phyloP scores from a whole-genome alignment of 1,140 invertebrate species.

The Zaprionus taronus region DNA sequence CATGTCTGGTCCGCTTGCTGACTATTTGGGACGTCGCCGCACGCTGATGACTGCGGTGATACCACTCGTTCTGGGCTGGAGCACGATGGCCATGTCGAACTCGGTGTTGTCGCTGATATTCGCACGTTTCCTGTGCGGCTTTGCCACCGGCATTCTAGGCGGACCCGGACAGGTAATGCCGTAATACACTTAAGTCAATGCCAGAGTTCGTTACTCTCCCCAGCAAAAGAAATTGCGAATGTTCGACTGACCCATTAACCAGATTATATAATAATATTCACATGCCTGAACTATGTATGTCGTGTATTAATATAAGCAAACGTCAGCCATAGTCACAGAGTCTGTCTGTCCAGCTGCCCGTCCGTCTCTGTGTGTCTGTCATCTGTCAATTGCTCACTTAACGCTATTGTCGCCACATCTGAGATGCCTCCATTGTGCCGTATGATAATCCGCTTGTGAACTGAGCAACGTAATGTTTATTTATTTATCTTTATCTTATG shows the following conservation, averaged over 20 bases:
- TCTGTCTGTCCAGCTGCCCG: slow-evolving; percentile 5
- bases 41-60: slow-evolving; percentile 86
- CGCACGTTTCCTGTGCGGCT: slow-evolving; percentile 88
- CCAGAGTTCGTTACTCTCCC: slow-evolving; percentile 34
- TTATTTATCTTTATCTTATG: slow-evolving; percentile 73
- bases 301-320: slow-evolving; percentile 7
- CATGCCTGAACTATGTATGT: slow-evolving; percentile 13
- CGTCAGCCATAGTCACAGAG: slow-evolving; percentile 18
- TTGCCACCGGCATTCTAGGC: slow-evolving; percentile 89
- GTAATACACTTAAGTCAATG: slow-evolving; percentile 11
- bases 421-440: slow-evolving; percentile 52
- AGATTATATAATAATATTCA: slow-evolving; percentile 25
- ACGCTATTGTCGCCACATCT: slow-evolving; percentile 52
- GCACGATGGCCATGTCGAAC: slow-evolving; percentile 86
- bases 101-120: slow-evolving; percentile 87
- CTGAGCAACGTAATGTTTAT: slow-evolving; percentile 47
- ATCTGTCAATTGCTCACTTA: slow-evolving; percentile 72
- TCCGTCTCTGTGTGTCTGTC: not conserved
- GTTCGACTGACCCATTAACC: slow-evolving; percentile 72
- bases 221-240: slow-evolving; percentile 12
- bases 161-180: slow-evolving; percentile 87
- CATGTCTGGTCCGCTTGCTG: slow-evolving; percentile 87
- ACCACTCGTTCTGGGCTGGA: slow-evolving; percentile 88
- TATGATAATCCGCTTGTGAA: slow-evolving; percentile 48
- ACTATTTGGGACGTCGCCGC: slow-evolving; percentile 87